Base-by-base conservation (phyloP, 2,797 vertebrate species). In the Alfaro cultratus region DNA sequence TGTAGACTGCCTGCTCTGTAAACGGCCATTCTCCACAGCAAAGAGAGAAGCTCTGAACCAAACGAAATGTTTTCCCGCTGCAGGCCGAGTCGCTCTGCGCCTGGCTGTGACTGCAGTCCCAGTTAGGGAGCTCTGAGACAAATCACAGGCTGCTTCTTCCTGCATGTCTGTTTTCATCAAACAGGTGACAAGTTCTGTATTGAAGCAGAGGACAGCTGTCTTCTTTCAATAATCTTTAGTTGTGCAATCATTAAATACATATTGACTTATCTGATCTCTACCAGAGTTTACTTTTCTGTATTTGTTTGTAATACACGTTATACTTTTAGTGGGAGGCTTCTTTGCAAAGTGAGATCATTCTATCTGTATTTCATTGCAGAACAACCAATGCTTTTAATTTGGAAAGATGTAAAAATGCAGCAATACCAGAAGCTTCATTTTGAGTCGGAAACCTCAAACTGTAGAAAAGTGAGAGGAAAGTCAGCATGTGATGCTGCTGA, bases 401-500 rank as follows among this genome's bases (percentile, higher is more conserved):
- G 36, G 39, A n/a, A 13, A 43, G 41, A 43, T 8, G 49, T 8
- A 12, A 13, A 70, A 12, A 15, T 71, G 67, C 26, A n/a, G 21
- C 39, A 43, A 13, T 2, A 70, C 21, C 67, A 70, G 39, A 43
- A 23, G 15, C 23, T 43, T 70, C 11, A 43, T 70, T 70, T 16
- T 13, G 26, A 71, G 41, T 29, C 13, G 5, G 6, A 46, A 43
- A 45, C 16, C 43, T 77, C 49, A 53, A 72, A 64, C 47, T 62
- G 51, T 11, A n/a, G 49, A 34, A 78, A 78, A 55, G 72, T 80
- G 71, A 62, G 5, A 29, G 26, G 46, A 74, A 77, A 80, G 72
- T 78, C 45, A 21, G 23, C 18, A 23, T 75, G 60, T 76, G 18
- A 83, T 1, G 16, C 41, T 31, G 0, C 6, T 70, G 83, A 55